A percentile compares a stretch with the other conserved stretches of the same genome.
Conservation (phyloP, 2,797 vertebrate species). For the Malacoraja senta region DNA sequence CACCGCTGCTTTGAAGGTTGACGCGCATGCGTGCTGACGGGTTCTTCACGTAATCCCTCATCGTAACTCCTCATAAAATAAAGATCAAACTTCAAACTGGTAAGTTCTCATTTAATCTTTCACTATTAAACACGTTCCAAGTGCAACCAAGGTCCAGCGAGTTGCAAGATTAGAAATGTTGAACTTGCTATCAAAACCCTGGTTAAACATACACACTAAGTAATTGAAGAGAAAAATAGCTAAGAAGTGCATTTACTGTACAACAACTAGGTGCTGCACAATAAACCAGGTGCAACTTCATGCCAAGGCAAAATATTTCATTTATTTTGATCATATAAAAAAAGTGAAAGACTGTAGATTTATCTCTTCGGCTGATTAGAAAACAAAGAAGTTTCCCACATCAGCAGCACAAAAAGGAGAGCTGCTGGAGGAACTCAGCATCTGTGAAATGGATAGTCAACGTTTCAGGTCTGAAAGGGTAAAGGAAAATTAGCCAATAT, state of each 20-base stretch:
- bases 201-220: not conserved
- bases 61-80: too few relatives aligned
- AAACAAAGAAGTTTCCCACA: not conserved
- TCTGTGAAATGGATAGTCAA: too few relatives aligned
- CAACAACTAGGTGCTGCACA: not conserved
- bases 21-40: too few relatives aligned
- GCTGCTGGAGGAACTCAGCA: too few relatives aligned
- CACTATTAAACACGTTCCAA: not conserved
- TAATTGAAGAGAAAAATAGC: not conserved
- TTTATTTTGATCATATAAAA: not conserved
- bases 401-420: too few relatives aligned
- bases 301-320: not conserved
- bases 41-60: too few relatives aligned
- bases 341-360: not conserved
- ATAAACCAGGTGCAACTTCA: not conserved
- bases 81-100: too few relatives aligned
- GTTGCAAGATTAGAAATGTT: not conserved
- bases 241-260: not conserved
- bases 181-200: not conserved
- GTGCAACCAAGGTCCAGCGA: not conserved
- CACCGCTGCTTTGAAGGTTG: too few relatives aligned
- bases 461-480: too few relatives aligned
- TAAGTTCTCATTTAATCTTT: too few relatives aligned
- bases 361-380: not conserved
- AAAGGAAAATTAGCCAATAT: too few relatives aligned